Conservation (phyloP, 2,888 invertebrate genomes). For the Idaea biselata region DNA sequence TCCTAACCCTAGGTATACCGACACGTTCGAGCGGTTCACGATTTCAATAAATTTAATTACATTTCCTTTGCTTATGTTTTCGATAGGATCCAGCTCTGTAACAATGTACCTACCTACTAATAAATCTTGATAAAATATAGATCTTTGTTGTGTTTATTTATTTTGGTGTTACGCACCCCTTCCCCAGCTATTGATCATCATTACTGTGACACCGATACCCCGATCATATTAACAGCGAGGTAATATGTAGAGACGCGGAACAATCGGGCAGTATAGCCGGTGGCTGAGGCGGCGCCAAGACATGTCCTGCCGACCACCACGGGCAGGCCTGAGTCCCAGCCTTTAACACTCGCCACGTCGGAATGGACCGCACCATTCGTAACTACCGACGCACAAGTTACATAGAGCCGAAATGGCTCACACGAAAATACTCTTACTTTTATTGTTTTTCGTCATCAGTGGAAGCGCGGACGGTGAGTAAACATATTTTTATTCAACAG, state of each 20-base stretch:
- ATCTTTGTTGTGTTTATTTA: not conserved
- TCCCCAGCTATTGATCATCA: slow-evolving; percentile 57
- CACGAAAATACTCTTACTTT: slow-evolving; percentile 55
- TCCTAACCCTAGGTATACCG: too few species aligned
- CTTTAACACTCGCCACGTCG: slow-evolving; percentile 45
- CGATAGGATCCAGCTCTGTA: too few species aligned
- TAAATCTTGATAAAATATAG: too few species aligned
- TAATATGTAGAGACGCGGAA: slow-evolving; percentile 39
- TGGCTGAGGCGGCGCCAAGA: slow-evolving; percentile 44
- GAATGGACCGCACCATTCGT: slow-evolving; percentile 66
- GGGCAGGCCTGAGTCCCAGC: slow-evolving; percentile 36
- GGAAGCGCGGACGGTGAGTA: slow-evolving; percentile 65
- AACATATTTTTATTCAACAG: slow-evolving; percentile 49
- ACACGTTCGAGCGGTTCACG: too few species aligned
- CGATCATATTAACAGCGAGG: slow-evolving; percentile 48
- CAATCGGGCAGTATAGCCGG: slow-evolving; percentile 42
- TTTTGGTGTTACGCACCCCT: slow-evolving; percentile 37
- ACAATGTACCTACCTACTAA: too few species aligned
- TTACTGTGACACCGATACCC: slow-evolving; percentile 71
- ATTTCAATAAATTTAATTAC: too few species aligned
- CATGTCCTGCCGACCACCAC: slow-evolving; percentile 46
- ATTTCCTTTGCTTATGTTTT: too few species aligned
- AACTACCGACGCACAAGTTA: slow-evolving; percentile 57
- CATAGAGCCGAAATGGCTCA: slow-evolving; percentile 68
- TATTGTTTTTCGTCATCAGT: slow-evolving; percentile 59